Percentiles rank a stretch among this genome's conserved stretches.
phyloP scores from a whole-genome alignment of 2,113 vertebrate genomes.

The Ranitomeya variabilis region DNA sequence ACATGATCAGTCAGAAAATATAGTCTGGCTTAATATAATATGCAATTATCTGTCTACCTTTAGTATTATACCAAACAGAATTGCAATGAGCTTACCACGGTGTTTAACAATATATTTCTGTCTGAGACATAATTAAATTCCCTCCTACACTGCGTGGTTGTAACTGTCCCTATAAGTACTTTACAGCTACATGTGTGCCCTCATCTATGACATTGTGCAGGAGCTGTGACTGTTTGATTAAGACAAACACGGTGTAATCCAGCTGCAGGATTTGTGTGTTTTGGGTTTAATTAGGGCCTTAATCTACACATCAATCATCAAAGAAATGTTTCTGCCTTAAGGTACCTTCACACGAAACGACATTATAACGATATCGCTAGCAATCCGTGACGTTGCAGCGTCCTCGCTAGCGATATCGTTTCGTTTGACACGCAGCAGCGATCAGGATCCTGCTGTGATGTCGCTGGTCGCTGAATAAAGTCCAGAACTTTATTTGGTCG shows the following conservation, averaged over 20 bases:
- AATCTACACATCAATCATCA: slow-evolving; percentile 35
- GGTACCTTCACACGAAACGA: too few species aligned
- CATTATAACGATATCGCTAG: too few species aligned
- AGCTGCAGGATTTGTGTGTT: slow-evolving; percentile 23
- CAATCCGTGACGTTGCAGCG: too few species aligned
- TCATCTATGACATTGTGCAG: slow-evolving; percentile 24
- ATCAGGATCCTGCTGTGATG: too few species aligned
- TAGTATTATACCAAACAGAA: background rate
- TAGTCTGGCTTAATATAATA: slow-evolving; percentile 9
- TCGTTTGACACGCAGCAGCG: too few species aligned
- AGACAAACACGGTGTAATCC: slow-evolving; percentile 12
- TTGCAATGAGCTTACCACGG: slow-evolving; percentile 3
- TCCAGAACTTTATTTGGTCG: too few species aligned
- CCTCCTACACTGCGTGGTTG: background rate
- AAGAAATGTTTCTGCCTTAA: slow-evolving; percentile 1
- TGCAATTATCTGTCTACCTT: slow-evolving; percentile 1
- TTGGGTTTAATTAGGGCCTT: slow-evolving; percentile 46
- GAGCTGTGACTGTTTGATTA: slow-evolving; percentile 41
- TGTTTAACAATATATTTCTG: background rate
- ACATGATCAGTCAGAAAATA: background rate
- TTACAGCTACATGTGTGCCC: slow-evolving; percentile 31
- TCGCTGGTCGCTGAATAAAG: too few species aligned
- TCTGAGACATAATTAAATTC: slow-evolving; percentile 25
- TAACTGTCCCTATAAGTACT: slow-evolving; percentile 20
- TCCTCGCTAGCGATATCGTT: too few species aligned